These are phyloP conservation scores for Rhynchophorus ferrugineus DNA, from an alignment of 1,140 invertebrate species.

Conservation along the genomic window DNA sequence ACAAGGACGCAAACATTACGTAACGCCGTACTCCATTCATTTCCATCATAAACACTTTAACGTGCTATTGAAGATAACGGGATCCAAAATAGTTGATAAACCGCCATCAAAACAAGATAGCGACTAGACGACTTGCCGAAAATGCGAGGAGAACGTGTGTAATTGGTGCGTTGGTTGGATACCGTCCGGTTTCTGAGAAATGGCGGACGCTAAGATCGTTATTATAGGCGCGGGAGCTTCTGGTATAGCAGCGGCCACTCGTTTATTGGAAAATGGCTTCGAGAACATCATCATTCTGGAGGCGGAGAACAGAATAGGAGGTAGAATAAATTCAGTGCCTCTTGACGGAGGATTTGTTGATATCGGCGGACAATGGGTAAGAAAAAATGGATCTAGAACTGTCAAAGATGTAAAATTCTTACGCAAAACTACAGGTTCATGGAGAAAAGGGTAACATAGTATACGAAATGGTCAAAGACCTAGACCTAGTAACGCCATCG, in stretches of 20 bases:
- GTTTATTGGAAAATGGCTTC: constrained; percentile 47
- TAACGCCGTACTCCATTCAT: too few species aligned
- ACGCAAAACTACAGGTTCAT: constrained; percentile 71
- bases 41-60: too few species aligned
- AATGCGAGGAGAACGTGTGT: too few species aligned
- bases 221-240: constrained; percentile 53
- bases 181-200: too few species aligned
- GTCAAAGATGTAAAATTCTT: neutral
- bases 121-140: too few species aligned
- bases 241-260: constrained; percentile 51
- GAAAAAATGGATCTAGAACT: constrained; percentile 39
- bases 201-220: constrained; percentile 36
- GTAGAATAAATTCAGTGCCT: constrained; percentile 53
- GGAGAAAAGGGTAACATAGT: constrained; percentile 67
- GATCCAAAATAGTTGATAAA: too few species aligned
- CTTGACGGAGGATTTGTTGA: constrained; percentile 61
- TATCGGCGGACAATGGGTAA: constrained; percentile 48
- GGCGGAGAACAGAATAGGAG: constrained; percentile 63
- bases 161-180: too few species aligned
- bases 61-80: too few species aligned
- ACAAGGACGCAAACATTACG: too few species aligned
- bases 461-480: constrained; percentile 53
- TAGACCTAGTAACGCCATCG: constrained; percentile 44
- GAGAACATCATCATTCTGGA: constrained; percentile 54
- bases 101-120: too few species aligned